phyloP scores from a whole-genome alignment of 2,888 invertebrate species.

The Phoenoteleia sp. region DNA sequence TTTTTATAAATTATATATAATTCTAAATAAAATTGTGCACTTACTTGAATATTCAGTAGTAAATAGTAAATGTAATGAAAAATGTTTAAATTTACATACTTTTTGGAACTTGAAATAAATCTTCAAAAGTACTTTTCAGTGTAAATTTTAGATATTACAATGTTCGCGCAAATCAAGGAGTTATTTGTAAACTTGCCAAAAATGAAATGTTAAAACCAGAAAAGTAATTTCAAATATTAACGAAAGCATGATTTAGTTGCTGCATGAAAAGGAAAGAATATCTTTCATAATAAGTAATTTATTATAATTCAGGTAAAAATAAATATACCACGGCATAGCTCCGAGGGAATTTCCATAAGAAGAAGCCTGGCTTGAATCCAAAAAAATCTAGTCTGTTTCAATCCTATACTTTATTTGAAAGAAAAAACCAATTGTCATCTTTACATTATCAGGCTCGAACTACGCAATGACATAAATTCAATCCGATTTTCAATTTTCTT shows the following conservation, averaged over 20 bases:
- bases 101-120: too few relatives aligned
- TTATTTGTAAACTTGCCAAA: not conserved
- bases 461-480: conserved; percentile 47
- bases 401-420: conserved; percentile 49
- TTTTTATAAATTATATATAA: too few relatives aligned
- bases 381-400: conserved; percentile 50
- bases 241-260: not conserved
- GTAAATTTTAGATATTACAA: too few relatives aligned
- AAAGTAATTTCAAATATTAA: not conserved
- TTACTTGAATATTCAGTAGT: too few relatives aligned
- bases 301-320: conserved; percentile 38
- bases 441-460: conserved; percentile 39
- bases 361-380: conserved; percentile 37
- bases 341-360: conserved; percentile 49
- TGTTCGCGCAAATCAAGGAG: too few relatives aligned
- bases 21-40: too few relatives aligned
- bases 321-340: not conserved
- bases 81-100: too few relatives aligned
- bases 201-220: not conserved
- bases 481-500: conserved; percentile 59
- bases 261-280: not conserved
- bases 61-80: too few relatives aligned
- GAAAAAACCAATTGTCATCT: conserved; percentile 60
- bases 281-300: not conserved
- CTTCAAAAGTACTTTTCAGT: too few relatives aligned